A percentile compares a stretch with the other conserved stretches of the same genome.
Conservation (phyloP, 2,113 vertebrate species). For the Oncorhynchus tshawytscha region DNA sequence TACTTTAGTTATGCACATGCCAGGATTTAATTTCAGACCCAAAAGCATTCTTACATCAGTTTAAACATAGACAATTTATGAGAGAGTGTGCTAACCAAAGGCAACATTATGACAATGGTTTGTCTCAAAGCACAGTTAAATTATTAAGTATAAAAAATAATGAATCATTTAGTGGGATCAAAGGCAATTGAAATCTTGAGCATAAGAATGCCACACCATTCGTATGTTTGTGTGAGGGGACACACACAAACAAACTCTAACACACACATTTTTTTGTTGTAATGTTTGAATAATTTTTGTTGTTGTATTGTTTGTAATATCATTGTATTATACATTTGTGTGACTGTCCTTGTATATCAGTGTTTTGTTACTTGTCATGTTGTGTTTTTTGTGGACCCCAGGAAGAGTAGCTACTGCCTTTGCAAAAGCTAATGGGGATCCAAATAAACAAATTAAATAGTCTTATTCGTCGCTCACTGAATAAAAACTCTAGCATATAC, state of each 20-base stretch:
- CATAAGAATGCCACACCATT: background rate
- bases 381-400: too few species aligned
- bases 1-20: constrained; percentile 57
- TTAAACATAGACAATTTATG: constrained; percentile 58
- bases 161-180: background rate
- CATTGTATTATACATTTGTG: too few species aligned
- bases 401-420: too few species aligned
- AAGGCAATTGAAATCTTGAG: background rate
- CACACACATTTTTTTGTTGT: too few species aligned
- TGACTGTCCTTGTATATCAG: too few species aligned
- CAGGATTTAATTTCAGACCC: constrained; percentile 62
- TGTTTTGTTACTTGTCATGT: too few species aligned
- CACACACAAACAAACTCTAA: too few species aligned
- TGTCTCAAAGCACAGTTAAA: constrained; percentile 43
- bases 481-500: constrained; percentile 24
- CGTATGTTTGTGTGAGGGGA: too few species aligned
- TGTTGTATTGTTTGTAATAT: too few species aligned
- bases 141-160: constrained; percentile 32
- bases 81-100: constrained; percentile 38
- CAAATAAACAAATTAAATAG: background rate
- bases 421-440: too few species aligned
- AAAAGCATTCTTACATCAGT: constrained; percentile 66
- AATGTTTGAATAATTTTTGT: too few species aligned
- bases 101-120: constrained; percentile 43
- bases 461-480: background rate